A percentile compares a stretch with the other conserved stretches of the same genome.
phyloP scores from a whole-genome alignment of 2,888 invertebrate genomes.

The Gymnocheta viridis region DNA sequence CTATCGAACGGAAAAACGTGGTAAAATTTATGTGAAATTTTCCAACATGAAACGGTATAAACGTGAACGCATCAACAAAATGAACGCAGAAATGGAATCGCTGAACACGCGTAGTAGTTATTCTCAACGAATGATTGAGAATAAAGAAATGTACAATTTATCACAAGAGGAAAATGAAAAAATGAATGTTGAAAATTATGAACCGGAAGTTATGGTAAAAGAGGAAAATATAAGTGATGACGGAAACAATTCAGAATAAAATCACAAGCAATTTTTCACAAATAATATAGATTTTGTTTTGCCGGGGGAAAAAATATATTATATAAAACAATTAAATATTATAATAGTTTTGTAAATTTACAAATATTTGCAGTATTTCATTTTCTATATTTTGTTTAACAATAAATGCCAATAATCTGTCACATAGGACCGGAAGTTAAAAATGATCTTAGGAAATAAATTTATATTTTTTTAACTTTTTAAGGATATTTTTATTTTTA shows the following conservation, averaged over 20 bases:
- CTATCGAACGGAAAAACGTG: conserved; percentile 78
- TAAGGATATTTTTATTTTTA: too few relatives aligned
- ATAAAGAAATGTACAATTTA: background rate
- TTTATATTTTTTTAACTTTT: too few relatives aligned
- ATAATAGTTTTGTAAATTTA: too few relatives aligned
- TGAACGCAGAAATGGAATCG: background rate
- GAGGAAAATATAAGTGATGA: conserved; percentile 24
- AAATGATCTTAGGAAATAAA: too few relatives aligned
- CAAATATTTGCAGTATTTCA: too few relatives aligned
- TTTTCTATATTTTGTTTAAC: too few relatives aligned
- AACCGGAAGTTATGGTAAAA: conserved; percentile 43
- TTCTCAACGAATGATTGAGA: background rate
- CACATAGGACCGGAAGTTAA: too few relatives aligned
- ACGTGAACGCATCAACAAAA: conserved; percentile 50
- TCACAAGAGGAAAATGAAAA: background rate
- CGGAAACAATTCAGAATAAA: background rate
- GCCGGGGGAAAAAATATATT: too few relatives aligned
- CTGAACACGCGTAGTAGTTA: background rate
- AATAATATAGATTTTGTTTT: too few relatives aligned
- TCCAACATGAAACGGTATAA: conserved; percentile 77
- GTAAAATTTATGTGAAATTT: conserved; percentile 78
- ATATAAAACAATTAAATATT: too few relatives aligned
- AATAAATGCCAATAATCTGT: too few relatives aligned
- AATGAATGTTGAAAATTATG: conserved; percentile 14
- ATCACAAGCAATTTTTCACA: background rate